phyloP scores from a whole-genome alignment of 2,797 vertebrate species.

The Acrossocheilus fasciatus region DNA sequence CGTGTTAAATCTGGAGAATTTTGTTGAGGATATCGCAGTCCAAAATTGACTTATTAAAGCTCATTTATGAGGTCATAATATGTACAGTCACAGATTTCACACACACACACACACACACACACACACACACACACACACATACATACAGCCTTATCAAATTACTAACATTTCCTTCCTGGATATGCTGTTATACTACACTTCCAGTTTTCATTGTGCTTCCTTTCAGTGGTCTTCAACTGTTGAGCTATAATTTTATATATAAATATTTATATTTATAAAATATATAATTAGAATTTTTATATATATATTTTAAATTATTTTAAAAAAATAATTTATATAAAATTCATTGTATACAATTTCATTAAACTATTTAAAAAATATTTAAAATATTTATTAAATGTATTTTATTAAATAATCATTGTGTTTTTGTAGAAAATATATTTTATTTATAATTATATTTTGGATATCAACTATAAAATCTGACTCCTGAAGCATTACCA shows the following conservation, averaged over 20 bases:
- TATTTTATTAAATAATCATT: not conserved
- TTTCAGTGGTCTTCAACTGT: constrained; percentile 37
- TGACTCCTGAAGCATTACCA: not conserved
- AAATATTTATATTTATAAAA: not conserved
- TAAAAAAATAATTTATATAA: not conserved
- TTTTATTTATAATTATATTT: not conserved
- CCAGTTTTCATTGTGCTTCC: constrained; percentile 23
- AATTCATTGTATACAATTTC: not conserved
- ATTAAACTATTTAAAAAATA: too few relatives aligned
- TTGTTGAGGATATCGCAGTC: not conserved
- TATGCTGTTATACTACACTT: constrained; percentile 8
- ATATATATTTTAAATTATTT: not conserved
- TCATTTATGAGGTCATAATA: constrained; percentile 19
- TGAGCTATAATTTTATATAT: not conserved
- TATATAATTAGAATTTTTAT: too few relatives aligned
- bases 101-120: not conserved
- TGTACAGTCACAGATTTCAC: constrained; percentile 20
- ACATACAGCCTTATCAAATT: constrained; percentile 28
- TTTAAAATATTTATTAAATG: too few relatives aligned
- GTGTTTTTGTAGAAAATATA: not conserved
- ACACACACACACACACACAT: constrained; percentile 21
- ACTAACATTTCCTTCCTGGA: constrained; percentile 27
- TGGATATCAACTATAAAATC: not conserved
- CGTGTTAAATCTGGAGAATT: constrained; percentile 8
- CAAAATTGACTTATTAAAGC: constrained; percentile 4